These are phyloP conservation scores for Formica selysi DNA, from an alignment of 1,140 invertebrate genomes.

Conservation along the genomic window DNA sequence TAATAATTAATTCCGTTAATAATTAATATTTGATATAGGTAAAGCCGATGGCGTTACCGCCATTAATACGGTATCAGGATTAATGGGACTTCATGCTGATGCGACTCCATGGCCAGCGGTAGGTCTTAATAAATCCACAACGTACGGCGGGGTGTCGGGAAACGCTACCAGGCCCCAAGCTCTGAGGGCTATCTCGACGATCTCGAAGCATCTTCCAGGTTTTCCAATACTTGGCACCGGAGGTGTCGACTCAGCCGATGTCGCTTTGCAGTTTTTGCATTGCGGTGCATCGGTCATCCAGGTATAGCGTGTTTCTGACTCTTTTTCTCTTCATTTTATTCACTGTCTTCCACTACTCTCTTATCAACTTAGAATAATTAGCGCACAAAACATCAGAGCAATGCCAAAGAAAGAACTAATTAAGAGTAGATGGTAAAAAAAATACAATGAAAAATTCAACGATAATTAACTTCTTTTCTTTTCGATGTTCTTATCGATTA, in stretches of 20 bases:
- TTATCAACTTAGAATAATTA: too few species aligned
- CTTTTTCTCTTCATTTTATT: background rate
- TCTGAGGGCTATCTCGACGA: constrained; percentile 94
- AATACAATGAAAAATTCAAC: too few species aligned
- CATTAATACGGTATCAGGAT: constrained; percentile 97
- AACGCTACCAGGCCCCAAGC: constrained; percentile 98
- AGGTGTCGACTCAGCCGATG: constrained; percentile 98
- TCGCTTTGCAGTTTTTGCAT: constrained; percentile 96
- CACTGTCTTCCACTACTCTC: background rate
- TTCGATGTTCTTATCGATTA: too few species aligned
- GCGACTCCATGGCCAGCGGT: constrained; percentile 96
- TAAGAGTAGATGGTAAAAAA: too few species aligned
- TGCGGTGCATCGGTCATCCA: constrained; percentile 97
- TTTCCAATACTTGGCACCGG: constrained; percentile 98
- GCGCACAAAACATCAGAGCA: too few species aligned
- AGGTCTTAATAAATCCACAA: constrained; percentile 93
- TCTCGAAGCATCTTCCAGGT: constrained; percentile 93
- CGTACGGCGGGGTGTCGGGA: constrained; percentile 98
- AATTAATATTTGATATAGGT: constrained; percentile 86
- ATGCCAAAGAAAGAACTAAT: too few species aligned
- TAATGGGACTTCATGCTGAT: constrained; percentile 95
- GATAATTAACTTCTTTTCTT: too few species aligned
- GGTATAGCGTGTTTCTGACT: constrained; percentile 84
- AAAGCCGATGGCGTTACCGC: constrained; percentile 97
- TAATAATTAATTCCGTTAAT: background rate